Base-by-base conservation (phyloP, 2,888 invertebrate species). In the Netelia virgata region DNA sequence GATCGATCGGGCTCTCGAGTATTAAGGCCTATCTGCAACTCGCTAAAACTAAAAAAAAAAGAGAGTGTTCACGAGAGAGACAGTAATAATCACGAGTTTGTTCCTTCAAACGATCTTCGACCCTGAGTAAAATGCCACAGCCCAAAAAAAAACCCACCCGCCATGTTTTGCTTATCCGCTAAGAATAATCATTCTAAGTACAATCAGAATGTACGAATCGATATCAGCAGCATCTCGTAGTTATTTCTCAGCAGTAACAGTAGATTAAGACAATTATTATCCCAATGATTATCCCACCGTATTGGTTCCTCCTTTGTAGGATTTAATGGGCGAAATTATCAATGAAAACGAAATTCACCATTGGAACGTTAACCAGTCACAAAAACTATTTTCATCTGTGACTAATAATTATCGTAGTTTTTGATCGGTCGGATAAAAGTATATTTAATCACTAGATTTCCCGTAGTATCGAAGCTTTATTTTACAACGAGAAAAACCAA, bases 131-230 rank as follows among this genome's bases (percentile, higher is more conserved):
- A 61, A 11, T 20, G 66, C 72, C 20, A 36, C 57, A 57, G 6
- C 70, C 28, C 5, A 3, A 5, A 41, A 14, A 68, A 23, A 53
- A 64, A 73, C 76, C 64, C 55, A 41, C 50, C 79, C 66, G 79
- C 83, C 80, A 76, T 78, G 43, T 69, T 70, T 70, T 73, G 84
- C 84, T 84, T 81, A 28, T 81, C 63, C 74, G 74, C 81, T 74
- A 69, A 77, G 84, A 84, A 50, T 73, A 59, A 66, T 66, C 1
- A 43, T 70, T 57, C 59, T 11, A 69, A 20, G 63, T 74, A 47
- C 36, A 9, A 47, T 57, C 23, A 18, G n/a, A 63, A 43, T 69
- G 68, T 23, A 36, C 14, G 43, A 72, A 36, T 64, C 43, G 41
- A 55, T 77, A 68, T 47, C 28, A 20, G 43, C 68, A 77, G 76